Evolutionary conservation across 2,888 invertebrate species (phyloP), one percentile per base, ranked within the genome.

Genomic region (Willowsia nigromaculata): DNA sequence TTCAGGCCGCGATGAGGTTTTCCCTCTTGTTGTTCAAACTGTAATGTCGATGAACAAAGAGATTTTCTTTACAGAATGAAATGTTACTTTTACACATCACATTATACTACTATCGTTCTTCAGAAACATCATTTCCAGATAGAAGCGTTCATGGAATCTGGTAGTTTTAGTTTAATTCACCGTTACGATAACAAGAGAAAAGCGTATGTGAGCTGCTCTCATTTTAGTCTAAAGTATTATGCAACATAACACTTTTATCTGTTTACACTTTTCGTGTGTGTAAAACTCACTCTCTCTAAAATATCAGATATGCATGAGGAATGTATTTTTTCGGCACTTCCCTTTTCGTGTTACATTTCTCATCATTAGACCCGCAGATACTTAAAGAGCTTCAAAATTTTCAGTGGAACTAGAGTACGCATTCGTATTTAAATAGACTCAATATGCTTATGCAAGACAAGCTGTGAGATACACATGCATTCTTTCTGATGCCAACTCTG

Each of bases 341-440:
- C 82, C 62, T 82, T 82, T 82, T 25, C 82, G 47, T 82, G 82
- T 82, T 82, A 82, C 62, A 65, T 82, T 80, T 56, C 80, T 53
- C 80, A 80, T 80, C 80, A 80, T 80, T 80, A 59, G 59, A 40
- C 5, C 59, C 18, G 71, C 43, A 43, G 43, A 71, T 40, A n/a
- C 62, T 65, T 65, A 6, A 65, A n/a, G 37, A 37, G 33, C 37
- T 33, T 22, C 43, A 25, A 47, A 37, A 68, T 68, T 37, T 68
- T 68, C 68, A 33, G 9, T 22, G 74, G 43, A 6, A 30, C 5
- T 25, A 62, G 30, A 25, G 62, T 56, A 56, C 56, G 18, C 13
- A 56, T 13, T 13, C 15, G 59, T 59, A 59, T 59, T 3, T 59
- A 62, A 13, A n/a, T n/a, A n/a, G n/a, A n/a, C n/a, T n/a, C n/a